These are phyloP conservation scores for Desoria tigrina DNA, from an alignment of 2,888 invertebrate genomes.

Conservation along the genomic window DNA sequence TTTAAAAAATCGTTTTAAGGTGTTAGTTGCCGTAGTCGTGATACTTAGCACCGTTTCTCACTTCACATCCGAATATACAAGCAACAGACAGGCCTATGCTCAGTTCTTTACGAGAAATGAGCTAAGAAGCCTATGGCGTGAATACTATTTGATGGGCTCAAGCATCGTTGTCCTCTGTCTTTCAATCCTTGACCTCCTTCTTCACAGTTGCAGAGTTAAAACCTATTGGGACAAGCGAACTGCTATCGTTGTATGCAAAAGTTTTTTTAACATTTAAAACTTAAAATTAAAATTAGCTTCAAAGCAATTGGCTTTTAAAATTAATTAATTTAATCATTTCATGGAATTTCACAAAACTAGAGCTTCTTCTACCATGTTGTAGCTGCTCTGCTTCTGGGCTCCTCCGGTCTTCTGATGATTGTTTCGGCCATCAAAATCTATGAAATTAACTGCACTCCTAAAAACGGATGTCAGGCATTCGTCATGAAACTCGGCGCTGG, in stretches of 20 bases:
- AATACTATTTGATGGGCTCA: slow-evolving; percentile 16
- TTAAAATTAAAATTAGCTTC: no score
- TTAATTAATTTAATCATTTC: no score
- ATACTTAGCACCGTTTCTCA: background rate
- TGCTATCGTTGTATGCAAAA: slow-evolving; percentile 23
- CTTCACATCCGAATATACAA: slow-evolving; percentile 23
- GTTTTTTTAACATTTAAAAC: no score
- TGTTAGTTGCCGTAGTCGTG: background rate
- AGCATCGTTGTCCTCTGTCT: slow-evolving; percentile 5
- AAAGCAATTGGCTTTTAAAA: no score
- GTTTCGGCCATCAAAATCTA: slow-evolving; percentile 28
- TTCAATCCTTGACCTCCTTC: slow-evolving; percentile 14
- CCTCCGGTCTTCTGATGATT: slow-evolving; percentile 15
- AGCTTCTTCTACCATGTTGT: slow-evolving; percentile 23
- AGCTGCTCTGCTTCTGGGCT: slow-evolving; percentile 5
- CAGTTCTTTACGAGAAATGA: slow-evolving; percentile 9
- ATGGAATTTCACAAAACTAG: no score
- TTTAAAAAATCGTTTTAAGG: background rate
- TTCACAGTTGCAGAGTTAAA: slow-evolving; percentile 12
- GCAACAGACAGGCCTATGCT: slow-evolving; percentile 14
- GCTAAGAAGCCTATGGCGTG: slow-evolving; percentile 26
- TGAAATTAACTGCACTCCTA: slow-evolving; percentile 26
- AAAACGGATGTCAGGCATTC: slow-evolving; percentile 28
- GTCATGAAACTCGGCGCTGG: slow-evolving; percentile 25
- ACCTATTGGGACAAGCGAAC: slow-evolving; percentile 28